Evolutionary conservation across 2,888 invertebrate genomes (phyloP).

Genomic region (Nyleta sp.): DNA sequence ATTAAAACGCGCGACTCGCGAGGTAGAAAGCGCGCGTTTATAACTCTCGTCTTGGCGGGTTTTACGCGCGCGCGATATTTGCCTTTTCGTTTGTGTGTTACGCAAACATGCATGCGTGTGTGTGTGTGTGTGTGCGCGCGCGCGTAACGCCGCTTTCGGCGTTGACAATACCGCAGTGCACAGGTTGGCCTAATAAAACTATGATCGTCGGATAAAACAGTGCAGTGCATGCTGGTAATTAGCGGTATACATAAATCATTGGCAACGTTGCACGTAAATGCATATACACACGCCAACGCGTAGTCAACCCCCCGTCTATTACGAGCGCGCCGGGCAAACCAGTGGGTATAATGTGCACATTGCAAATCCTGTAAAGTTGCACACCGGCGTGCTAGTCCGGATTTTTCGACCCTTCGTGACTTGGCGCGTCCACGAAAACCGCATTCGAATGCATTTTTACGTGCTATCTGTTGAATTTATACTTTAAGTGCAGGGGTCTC

Average conservation of each 20-base stretch:
- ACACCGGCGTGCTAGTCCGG: constrained; percentile 21
- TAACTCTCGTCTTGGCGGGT: constrained; percentile 28
- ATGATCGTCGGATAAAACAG: constrained; percentile 80
- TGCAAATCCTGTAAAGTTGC: constrained; percentile 70
- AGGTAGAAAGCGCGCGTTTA: constrained; percentile 18
- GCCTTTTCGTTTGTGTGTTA: background rate
- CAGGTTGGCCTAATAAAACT: constrained; percentile 80
- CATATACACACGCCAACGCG: constrained; percentile 72
- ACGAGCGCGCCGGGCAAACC: constrained; percentile 68
- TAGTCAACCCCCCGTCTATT: constrained; percentile 54
- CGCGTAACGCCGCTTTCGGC: constrained; percentile 59
- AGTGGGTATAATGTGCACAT: constrained; percentile 69
- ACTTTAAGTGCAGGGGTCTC: constrained; percentile 27
- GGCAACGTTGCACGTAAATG: constrained; percentile 77
- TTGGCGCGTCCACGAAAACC: constrained; percentile 46
- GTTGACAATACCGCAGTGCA: constrained; percentile 77
- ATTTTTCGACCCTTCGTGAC: constrained; percentile 59
- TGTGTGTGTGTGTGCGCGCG: background rate
- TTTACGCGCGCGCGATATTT: constrained; percentile 14
- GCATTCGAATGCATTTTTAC: constrained; percentile 48
- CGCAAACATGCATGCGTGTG: background rate
- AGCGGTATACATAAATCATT: constrained; percentile 82
- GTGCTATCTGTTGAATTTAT: constrained; percentile 55
- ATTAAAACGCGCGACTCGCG: constrained; percentile 30
- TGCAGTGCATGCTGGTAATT: constrained; percentile 79